These are phyloP conservation scores for Vireo altiloquus DNA, from an alignment of 2,113 vertebrate genomes.

Conservation along the genomic window DNA sequence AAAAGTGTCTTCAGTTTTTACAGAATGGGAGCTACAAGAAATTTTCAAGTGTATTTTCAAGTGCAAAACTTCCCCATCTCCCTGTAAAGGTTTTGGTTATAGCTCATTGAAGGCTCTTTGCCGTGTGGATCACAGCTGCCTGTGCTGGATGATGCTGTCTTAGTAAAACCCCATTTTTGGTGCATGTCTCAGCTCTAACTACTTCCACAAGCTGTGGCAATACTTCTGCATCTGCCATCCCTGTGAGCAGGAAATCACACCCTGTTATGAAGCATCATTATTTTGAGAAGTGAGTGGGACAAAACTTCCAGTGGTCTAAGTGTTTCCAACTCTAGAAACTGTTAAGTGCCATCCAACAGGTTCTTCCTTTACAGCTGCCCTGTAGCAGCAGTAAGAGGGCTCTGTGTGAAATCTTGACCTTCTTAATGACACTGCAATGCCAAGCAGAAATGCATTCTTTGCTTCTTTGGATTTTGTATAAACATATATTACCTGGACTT, in stretches of 20 bases:
- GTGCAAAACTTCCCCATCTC: not conserved
- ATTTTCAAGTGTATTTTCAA: not conserved
- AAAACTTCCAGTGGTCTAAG: not conserved
- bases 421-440: not conserved
- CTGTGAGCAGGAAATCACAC: not conserved
- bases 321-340: not conserved
- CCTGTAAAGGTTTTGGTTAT: not conserved
- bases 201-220: not conserved
- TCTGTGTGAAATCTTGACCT: not conserved
- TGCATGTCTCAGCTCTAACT: not conserved
- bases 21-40: not conserved
- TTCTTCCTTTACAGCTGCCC: not conserved
- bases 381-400: not conserved
- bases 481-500: not conserved
- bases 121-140: not conserved
- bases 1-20: not conserved
- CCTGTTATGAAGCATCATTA: not conserved
- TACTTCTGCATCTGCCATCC: not conserved
- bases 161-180: not conserved
- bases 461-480: not conserved
- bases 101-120: not conserved
- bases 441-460: not conserved
- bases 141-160: rapidly evolving
- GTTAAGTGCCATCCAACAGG: not conserved
- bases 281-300: not conserved